Evolutionary conservation across 2,888 invertebrate genomes (phyloP).

Genomic region (Agriopis leucophaearia): DNA sequence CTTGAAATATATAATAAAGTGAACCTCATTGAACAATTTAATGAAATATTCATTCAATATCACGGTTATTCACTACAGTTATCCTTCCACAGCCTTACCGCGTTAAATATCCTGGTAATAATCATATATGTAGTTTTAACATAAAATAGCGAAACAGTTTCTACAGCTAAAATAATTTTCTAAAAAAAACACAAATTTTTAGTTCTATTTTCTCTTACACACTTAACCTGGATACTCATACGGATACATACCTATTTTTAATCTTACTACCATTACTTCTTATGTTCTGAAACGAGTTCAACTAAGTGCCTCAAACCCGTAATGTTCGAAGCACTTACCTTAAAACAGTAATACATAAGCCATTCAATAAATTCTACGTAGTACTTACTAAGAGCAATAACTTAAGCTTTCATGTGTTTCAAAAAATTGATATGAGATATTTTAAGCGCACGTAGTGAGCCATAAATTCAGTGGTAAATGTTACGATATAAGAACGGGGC

Average conservation of each 20-base stretch:
- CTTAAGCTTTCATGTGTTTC: conserved; percentile 7
- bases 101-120: no score
- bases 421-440: conserved; percentile 18
- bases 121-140: no score
- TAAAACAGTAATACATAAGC: conserved; percentile 14
- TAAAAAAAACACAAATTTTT: no score
- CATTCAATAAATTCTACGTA: conserved; percentile 21
- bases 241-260: background rate
- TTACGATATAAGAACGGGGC: conserved; percentile 14
- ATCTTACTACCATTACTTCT: conserved; percentile 19
- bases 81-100: no score
- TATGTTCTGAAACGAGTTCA: conserved; percentile 21
- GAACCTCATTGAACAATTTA: no score
- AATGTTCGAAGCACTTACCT: conserved; percentile 22
- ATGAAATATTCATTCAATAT: no score
- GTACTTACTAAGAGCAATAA: conserved; percentile 2
- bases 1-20: no score
- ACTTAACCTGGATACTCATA: background rate
- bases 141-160: no score
- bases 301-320: conserved; percentile 18
- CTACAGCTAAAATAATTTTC: no score
- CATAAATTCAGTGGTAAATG: conserved; percentile 22
- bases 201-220: background rate
- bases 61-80: no score
- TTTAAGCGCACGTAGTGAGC: conserved; percentile 18